Evolutionary conservation across 1,140 invertebrate genomes (phyloP).

Genomic region (Dinoponera quadriceps): DNA sequence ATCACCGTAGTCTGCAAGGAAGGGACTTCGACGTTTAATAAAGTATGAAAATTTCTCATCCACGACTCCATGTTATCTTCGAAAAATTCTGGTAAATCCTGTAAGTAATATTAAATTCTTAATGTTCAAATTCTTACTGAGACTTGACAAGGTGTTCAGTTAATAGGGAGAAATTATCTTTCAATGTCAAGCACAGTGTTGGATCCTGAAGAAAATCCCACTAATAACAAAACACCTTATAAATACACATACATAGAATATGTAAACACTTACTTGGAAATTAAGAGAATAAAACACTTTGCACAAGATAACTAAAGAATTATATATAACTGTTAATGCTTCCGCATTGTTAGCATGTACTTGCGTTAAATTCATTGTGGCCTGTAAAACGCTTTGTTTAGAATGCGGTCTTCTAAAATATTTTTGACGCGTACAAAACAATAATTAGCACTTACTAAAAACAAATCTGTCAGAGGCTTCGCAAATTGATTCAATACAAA

Average conservation of each 20-base stretch:
- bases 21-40: slow-evolving; percentile 93
- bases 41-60: slow-evolving; percentile 95
- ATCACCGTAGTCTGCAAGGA: slow-evolving; percentile 89
- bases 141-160: background rate
- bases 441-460: slow-evolving; percentile 88
- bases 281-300: slow-evolving; percentile 99
- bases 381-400: slow-evolving; percentile 86
- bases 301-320: slow-evolving; percentile 94
- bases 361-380: slow-evolving; percentile 93
- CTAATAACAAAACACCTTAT: too few relatives aligned
- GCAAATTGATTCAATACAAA: slow-evolving; percentile 98
- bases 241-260: slow-evolving; percentile 6
- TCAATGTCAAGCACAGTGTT: too few relatives aligned
- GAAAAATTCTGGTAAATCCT: slow-evolving; percentile 99
- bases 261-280: slow-evolving; percentile 89
- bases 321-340: slow-evolving; percentile 95
- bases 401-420: background rate
- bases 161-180: too few relatives aligned
- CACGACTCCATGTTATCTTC: slow-evolving; percentile 98
- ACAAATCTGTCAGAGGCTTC: slow-evolving; percentile 96
- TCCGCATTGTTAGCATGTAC: slow-evolving; percentile 92
- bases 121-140: slow-evolving; percentile 15
- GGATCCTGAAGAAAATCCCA: too few relatives aligned
- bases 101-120: slow-evolving; percentile 35
- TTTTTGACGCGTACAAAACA: slow-evolving; percentile 39